Percentiles rank a stretch among this genome's conserved stretches.
Conservation (phyloP, 2,888 invertebrate genomes). For the Brenthis ino region DNA sequence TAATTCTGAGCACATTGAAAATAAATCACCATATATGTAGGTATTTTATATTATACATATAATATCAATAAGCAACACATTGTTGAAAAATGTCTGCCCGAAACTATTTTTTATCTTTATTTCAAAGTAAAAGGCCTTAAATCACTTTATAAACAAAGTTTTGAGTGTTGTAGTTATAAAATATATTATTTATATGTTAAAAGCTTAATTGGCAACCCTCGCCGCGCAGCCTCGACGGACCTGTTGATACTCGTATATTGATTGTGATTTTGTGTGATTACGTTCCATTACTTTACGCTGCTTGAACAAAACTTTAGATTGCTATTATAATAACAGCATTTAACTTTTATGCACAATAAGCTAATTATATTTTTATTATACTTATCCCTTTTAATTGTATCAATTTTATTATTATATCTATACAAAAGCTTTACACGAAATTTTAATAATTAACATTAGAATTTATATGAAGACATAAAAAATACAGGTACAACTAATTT, state of each 20-base stretch:
- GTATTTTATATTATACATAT: no score
- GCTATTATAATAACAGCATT: not conserved
- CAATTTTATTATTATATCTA: not conserved
- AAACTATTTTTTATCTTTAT: no score
- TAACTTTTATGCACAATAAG: not conserved
- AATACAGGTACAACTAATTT: no score
- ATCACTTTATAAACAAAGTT: no score
- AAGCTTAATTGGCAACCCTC: constrained; percentile 25
- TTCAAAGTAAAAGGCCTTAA: no score
- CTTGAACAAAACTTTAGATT: constrained; percentile 12
- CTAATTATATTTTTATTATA: not conserved
- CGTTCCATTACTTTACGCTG: constrained; percentile 23
- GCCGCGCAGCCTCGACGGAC: constrained; percentile 58
- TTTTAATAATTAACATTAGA: no score
- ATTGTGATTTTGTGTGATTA: constrained; percentile 48
- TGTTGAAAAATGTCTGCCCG: no score
- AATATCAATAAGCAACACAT: no score
- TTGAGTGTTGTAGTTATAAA: not conserved
- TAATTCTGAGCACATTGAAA: no score
- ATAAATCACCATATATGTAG: no score
- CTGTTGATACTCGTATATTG: constrained; percentile 64
- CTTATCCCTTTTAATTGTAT: not conserved
- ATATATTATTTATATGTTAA: not conserved
- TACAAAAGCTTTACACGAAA: no score
- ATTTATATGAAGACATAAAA: no score